phyloP scores from a whole-genome alignment of 2,797 vertebrate species.

The Streptopelia turtur region DNA sequence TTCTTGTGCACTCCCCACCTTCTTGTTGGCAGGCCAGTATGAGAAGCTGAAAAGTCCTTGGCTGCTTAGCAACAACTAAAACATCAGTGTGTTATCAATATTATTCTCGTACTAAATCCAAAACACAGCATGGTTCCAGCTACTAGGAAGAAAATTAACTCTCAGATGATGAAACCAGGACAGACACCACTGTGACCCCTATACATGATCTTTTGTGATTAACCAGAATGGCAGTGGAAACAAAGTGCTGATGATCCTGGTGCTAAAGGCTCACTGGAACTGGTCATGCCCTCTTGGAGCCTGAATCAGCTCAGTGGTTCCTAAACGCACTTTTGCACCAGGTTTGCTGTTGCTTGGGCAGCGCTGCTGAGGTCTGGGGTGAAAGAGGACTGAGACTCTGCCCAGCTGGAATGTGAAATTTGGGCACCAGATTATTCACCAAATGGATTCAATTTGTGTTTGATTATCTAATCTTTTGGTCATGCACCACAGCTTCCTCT shows the following conservation, averaged over 20 bases:
- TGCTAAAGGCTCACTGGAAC: background rate
- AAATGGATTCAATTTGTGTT: constrained; percentile 34
- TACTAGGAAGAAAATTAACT: too few relatives aligned
- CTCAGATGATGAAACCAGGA: too few relatives aligned
- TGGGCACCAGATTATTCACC: constrained; percentile 2
- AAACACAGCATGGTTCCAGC: too few relatives aligned
- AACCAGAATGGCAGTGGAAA: background rate
- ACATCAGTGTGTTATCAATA: too few relatives aligned
- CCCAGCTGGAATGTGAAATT: constrained; percentile 60
- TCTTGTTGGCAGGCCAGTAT: too few relatives aligned
- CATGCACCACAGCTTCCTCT: background rate
- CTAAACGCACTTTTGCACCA: background rate
- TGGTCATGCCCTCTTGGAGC: background rate
- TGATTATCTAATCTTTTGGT: constrained; percentile 60
- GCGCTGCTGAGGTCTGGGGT: background rate
- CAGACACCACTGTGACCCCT: background rate
- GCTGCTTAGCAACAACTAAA: too few relatives aligned
- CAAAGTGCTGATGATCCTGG: background rate
- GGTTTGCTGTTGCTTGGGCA: background rate
- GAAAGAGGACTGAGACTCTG: constrained; percentile 36
- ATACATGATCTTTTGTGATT: background rate
- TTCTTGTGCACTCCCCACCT: too few relatives aligned
- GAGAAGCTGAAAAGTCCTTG: too few relatives aligned
- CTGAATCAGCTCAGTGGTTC: background rate
- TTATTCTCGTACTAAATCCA: too few relatives aligned